Base-by-base conservation (phyloP, 2,888 invertebrate species). In the Trichopria drosophilae region DNA sequence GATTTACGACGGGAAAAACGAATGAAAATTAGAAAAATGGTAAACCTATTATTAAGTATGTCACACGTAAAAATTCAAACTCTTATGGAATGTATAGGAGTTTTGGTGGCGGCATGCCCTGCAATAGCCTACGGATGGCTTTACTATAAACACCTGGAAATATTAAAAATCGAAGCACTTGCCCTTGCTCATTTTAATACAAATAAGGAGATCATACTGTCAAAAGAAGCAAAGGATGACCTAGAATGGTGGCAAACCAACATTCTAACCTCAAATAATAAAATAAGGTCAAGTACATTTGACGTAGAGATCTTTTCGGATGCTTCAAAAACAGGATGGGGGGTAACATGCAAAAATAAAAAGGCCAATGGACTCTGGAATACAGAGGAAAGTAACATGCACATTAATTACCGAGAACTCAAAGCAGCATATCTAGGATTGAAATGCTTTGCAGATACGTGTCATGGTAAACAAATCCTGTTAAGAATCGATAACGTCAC, bases 101-200 rank as follows among this genome's bases (percentile, higher is more conserved):
- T 48, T 7, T 20, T 55, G 19, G 34, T 53, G 28, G 46, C 55
- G 13, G 52, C 48, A 4, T 54, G 55, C 26, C 47, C 44, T n/a
- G 52, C 52, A 4, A 22, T 53, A 10, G 22, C 40, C 7, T 55
- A 55, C 20, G 47, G 48, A 10, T 35, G 41, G 31, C n/a, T 53
- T 9, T 46, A 53, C 26, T 51, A 44, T 5, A 53, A 53, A 19
- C 26, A 34, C 15, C 26, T 53, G 1, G 50, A 28, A 28, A 28
- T 28, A 4, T 5, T 28, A 6, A 28, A 28, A 28, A n/a, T n/a
- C n/a, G n/a, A n/a, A n/a, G n/a, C n/a, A n/a, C n/a, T n/a, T n/a
- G n/a, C n/a, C n/a, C n/a, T n/a, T n/a, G n/a, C n/a, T n/a, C n/a
- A n/a, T n/a, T n/a, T n/a, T n/a, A n/a, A n/a, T n/a, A n/a, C n/a